These are phyloP conservation scores for Petrolisthes manimaculis DNA, from an alignment of 2,888 invertebrate genomes.

Conservation along the genomic window DNA sequence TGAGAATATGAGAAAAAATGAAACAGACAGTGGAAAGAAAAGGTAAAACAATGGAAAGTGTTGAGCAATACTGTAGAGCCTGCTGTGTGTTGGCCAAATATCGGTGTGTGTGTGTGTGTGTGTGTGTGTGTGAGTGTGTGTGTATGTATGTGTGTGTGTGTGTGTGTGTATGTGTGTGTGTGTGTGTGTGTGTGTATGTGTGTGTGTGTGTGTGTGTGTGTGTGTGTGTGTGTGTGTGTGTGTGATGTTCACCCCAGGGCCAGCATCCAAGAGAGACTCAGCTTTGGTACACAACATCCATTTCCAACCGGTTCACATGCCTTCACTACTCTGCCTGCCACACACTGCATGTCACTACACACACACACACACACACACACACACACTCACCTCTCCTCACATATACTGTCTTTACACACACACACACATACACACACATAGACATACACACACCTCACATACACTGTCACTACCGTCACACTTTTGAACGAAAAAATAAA, in stretches of 20 bases:
- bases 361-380: too few relatives aligned
- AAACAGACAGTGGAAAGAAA: neutral
- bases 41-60: too few relatives aligned
- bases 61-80: neutral
- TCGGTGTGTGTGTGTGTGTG: constrained; percentile 11
- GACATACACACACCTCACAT: too few relatives aligned
- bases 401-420: too few relatives aligned
- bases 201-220: constrained; percentile 25
- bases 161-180: constrained; percentile 24
- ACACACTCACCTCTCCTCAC: too few relatives aligned
- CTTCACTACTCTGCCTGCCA: too few relatives aligned
- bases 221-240: constrained; percentile 20
- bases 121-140: constrained; percentile 35
- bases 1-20: too few relatives aligned
- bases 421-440: too few relatives aligned
- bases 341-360: too few relatives aligned
- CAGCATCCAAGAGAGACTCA: neutral
- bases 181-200: constrained; percentile 19
- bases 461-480: too few relatives aligned
- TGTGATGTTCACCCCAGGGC: neutral
- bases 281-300: neutral
- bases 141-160: constrained; percentile 30
- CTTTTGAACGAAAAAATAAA: too few relatives aligned
- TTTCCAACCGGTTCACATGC: too few relatives aligned
- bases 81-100: neutral